Evolutionary conservation across 2,113 vertebrate genomes (phyloP), one percentile per base, ranked within the genome.

Genomic region (Cebidichthys violaceus): DNA sequence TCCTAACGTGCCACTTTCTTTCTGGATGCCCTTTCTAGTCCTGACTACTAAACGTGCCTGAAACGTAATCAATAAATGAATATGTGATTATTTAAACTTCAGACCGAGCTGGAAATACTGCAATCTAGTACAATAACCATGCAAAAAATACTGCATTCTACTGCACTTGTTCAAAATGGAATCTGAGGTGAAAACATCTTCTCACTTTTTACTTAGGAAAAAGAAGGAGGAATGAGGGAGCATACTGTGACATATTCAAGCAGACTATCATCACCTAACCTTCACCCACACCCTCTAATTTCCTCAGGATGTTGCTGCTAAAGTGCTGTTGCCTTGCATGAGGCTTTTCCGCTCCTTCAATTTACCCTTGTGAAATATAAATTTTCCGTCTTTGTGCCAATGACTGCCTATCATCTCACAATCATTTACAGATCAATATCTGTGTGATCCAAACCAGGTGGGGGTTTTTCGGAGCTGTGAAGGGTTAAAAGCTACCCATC

Each of bases 351-450:
- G 11, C 66, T n/a, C 35, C 35, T 75, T 82, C 18, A 68, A 29
- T 75, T 81, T 78, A 70, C 70, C 81, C 75, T 77, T 79, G 50
- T 65, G 61, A 88, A 88, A 89, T 71, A 61, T 73, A 82, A 84
- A 73, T 85, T 86, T 81, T 41, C 60, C 54, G 73, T 77, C 65
- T 77, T 2, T 15, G 31, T 61, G 69, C 20, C 65, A 84, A 67
- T 77, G 79, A 78, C 75, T 24, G 11, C 50, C 70, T 60, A 50
- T 81, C 81, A 72, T 82, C 70, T 66, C 65, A 33, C 41, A 3
- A 6, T 79, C 75, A 71, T 81, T 66, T 45, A 37, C 1, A 52
- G 70, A 88, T 91, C 86, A 60, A 75, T 87, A 86, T 59, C 37
- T 57, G 39, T 62, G 68, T 70, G 39, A 81, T 84, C 77, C 27